Percentiles rank a stretch among this genome's conserved stretches.
These are phyloP conservation scores for Ailurus styani DNA, from an alignment of 2,113 vertebrate genomes.

Conservation along the genomic window DNA sequence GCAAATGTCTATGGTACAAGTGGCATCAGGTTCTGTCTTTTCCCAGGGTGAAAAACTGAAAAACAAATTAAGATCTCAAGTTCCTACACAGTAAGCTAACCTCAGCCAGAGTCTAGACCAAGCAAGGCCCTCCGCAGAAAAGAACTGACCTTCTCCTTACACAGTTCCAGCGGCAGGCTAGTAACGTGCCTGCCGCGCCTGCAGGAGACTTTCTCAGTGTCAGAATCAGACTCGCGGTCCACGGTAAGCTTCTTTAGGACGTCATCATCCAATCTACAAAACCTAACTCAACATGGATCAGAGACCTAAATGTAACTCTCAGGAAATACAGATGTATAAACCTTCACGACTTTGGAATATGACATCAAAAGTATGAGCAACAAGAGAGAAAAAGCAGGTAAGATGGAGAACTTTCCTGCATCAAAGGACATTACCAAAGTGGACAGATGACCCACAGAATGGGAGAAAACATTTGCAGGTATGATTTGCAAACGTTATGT, in stretches of 20 bases:
- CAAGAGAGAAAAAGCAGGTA: not conserved
- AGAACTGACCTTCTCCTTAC: not conserved
- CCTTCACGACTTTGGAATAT: not conserved
- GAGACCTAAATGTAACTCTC: not conserved
- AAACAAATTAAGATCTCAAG: not conserved
- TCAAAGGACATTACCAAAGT: not conserved
- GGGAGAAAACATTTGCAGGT: not conserved
- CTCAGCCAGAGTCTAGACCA: not conserved
- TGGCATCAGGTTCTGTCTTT: not conserved
- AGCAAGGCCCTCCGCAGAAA: not conserved
- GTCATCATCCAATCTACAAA: not conserved
- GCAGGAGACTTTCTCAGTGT: not conserved
- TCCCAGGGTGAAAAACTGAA: not conserved
- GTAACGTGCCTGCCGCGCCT: not conserved
- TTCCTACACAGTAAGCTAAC: not conserved
- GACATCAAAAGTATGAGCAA: not conserved
- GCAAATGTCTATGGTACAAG: not conserved
- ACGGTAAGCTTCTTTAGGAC: not conserved
- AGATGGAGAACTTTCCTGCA: not conserved
- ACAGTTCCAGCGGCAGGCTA: not conserved
- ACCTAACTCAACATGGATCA: not conserved
- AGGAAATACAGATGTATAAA: not conserved
- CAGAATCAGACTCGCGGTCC: not conserved
- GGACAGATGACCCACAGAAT: not conserved
- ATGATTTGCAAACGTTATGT: not conserved